Evolutionary conservation across 1,140 invertebrate genomes (phyloP).

Genomic region (Mercenaria mercenaria): DNA sequence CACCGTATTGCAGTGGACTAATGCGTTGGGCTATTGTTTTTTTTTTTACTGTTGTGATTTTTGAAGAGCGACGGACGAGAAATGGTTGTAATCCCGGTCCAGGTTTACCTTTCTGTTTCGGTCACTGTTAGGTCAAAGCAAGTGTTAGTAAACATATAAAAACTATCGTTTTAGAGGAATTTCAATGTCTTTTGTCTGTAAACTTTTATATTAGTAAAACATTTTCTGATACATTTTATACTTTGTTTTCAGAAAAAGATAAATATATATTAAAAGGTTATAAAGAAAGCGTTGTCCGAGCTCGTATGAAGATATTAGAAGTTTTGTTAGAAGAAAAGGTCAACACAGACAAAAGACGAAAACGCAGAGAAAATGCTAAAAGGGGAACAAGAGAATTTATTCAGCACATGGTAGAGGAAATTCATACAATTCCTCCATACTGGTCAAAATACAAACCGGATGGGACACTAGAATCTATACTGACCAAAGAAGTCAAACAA

Average conservation of each 20-base stretch:
- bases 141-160: no score
- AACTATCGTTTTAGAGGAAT: no score
- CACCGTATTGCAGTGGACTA: no score
- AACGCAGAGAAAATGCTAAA: background rate
- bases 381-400: conserved; percentile 21
- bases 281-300: background rate
- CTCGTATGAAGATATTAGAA: conserved; percentile 10
- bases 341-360: background rate
- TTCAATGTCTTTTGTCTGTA: no score
- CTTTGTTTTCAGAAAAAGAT: conserved; percentile 12
- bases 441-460: conserved; percentile 36
- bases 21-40: no score
- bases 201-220: no score
- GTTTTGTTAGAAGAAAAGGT: conserved; percentile 7
- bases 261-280: conserved; percentile 28
- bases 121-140: no score
- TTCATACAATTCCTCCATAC: conserved; percentile 24
- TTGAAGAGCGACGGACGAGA: no score
- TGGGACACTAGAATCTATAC: background rate
- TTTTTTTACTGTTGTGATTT: no score
- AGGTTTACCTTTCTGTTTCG: no score
- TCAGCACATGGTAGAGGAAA: background rate
- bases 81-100: no score
- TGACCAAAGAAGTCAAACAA: background rate
- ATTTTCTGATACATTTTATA: background rate